Evolutionary conservation across 2,797 vertebrate species (phyloP).

Genomic region (Brachymystax lenok): DNA sequence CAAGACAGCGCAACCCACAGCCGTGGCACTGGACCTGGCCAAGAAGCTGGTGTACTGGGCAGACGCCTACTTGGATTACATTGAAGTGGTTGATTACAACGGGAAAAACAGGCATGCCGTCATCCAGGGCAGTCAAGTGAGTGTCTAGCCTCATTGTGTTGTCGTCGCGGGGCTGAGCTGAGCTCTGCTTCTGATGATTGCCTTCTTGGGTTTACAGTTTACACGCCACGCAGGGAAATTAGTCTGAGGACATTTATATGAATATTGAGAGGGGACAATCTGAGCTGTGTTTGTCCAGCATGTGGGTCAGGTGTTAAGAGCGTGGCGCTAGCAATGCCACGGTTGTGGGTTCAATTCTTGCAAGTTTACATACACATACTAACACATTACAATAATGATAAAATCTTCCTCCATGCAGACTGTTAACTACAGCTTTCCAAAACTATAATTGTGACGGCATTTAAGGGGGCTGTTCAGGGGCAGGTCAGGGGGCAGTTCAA

Average conservation of each 20-base stretch:
- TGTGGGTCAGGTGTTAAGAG: neutral
- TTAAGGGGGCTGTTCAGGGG: too few relatives aligned
- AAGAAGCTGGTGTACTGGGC: conserved; percentile 97
- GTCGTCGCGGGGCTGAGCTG: neutral
- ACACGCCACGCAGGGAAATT: neutral
- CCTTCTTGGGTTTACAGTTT: neutral
- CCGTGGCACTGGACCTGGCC: conserved; percentile 88
- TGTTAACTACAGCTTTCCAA: neutral
- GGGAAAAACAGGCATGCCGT: conserved; percentile 87
- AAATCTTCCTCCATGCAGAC: neutral
- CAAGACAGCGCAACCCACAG: conserved; percentile 89
- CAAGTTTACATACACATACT: neutral
- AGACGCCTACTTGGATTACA: conserved; percentile 90
- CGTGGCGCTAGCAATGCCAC: too few relatives aligned
- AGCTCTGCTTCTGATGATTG: neutral
- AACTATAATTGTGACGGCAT: too few relatives aligned
- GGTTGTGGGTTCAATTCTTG: neutral
- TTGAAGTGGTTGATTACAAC: conserved; percentile 93
- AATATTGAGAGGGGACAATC: neutral
- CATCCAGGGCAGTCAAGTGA: conserved; percentile 88
- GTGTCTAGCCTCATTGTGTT: conserved; percentile 57
- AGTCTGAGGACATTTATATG: neutral
- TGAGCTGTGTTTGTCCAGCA: neutral
- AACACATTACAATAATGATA: neutral
- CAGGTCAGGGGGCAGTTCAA: too few relatives aligned